phyloP scores from a whole-genome alignment of 1,140 invertebrate genomes.

The Helicoverpa armigera region DNA sequence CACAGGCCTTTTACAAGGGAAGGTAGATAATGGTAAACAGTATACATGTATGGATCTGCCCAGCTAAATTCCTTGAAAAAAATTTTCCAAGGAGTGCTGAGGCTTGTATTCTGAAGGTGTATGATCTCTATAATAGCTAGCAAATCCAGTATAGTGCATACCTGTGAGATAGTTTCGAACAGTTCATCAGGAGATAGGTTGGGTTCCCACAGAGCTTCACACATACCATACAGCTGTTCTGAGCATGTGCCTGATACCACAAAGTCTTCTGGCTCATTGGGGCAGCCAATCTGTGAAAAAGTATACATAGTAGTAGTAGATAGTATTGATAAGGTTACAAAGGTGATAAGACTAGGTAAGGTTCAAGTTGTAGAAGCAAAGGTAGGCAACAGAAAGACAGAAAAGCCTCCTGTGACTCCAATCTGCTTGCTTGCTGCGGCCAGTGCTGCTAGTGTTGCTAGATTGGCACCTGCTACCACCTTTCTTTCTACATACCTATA shows the following conservation, averaged over 20 bases:
- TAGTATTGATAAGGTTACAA: too few relatives aligned
- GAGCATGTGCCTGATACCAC: constrained; percentile 97
- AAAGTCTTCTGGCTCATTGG: constrained; percentile 97
- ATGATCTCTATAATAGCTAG: not conserved
- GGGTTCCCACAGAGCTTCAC: constrained; percentile 97
- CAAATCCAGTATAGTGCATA: constrained; percentile 48
- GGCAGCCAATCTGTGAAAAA: constrained; percentile 91
- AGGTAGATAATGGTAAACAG: too few relatives aligned
- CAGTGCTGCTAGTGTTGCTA: too few relatives aligned
- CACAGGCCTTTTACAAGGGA: too few relatives aligned
- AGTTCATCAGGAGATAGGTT: constrained; percentile 96
- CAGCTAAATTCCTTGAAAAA: not conserved
- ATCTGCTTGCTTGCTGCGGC: too few relatives aligned
- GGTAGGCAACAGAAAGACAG: too few relatives aligned
- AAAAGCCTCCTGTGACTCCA: too few relatives aligned
- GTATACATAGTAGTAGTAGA: not conserved
- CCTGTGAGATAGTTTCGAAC: constrained; percentile 97
- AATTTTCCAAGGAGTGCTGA: not conserved
- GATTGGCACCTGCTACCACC: too few relatives aligned
- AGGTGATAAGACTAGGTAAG: too few relatives aligned
- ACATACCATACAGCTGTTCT: constrained; percentile 99
- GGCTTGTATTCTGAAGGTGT: not conserved
- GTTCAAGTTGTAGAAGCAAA: too few relatives aligned
- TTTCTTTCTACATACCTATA: too few relatives aligned
- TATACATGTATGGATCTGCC: too few relatives aligned